Conservation (phyloP, 2,797 vertebrate species). For the Clarias laeviceps region DNA sequence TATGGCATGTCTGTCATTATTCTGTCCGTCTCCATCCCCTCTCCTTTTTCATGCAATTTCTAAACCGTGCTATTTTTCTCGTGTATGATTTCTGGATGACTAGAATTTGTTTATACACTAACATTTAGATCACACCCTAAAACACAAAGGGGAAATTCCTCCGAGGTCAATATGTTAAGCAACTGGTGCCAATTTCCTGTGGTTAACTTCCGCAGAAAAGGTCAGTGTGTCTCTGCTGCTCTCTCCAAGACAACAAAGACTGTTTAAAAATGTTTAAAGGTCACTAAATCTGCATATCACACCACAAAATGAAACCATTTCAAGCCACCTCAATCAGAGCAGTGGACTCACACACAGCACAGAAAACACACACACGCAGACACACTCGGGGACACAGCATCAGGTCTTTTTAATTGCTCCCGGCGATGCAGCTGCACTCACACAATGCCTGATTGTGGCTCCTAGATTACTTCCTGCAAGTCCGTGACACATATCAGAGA, state of each 20-base stretch:
- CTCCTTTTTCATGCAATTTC: background rate
- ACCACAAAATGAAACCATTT: slow-evolving; percentile 46
- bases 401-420: slow-evolving; percentile 25
- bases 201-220: slow-evolving; percentile 40
- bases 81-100: background rate
- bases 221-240: slow-evolving; percentile 55
- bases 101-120: background rate
- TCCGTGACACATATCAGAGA: background rate
- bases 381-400: slow-evolving; percentile 21
- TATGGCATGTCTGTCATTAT: background rate
- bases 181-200: slow-evolving; percentile 25
- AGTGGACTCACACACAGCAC: slow-evolving; percentile 4
- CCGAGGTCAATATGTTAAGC: slow-evolving; percentile 3
- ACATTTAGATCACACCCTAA: background rate
- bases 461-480: slow-evolving; percentile 1
- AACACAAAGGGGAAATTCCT: background rate
- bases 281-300: slow-evolving; percentile 65
- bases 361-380: slow-evolving; percentile 18
- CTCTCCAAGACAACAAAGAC: slow-evolving; percentile 64
- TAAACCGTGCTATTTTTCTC: background rate
- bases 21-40: too few relatives aligned
- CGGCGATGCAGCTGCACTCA: slow-evolving; percentile 2
- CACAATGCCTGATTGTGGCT: slow-evolving; percentile 10
- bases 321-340: slow-evolving; percentile 34
- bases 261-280: slow-evolving; percentile 65